phyloP scores from a whole-genome alignment of 2,113 vertebrate genomes.

The Pterocles burchelli region DNA sequence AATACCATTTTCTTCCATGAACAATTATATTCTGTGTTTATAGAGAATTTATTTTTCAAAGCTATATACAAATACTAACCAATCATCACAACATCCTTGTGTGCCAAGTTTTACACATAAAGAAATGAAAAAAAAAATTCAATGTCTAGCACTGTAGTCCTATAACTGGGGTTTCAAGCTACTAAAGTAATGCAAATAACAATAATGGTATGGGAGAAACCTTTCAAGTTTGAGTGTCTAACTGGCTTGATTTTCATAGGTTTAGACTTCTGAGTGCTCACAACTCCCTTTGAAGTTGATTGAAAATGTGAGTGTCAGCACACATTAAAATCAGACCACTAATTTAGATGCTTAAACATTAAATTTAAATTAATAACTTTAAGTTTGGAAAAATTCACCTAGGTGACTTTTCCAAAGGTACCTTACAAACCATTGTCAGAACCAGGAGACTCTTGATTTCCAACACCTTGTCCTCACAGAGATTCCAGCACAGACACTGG shows the following conservation, averaged over 20 bases:
- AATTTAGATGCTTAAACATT: slow-evolving; percentile 62
- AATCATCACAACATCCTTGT: background rate
- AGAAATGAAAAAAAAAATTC: background rate
- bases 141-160: background rate
- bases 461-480: background rate
- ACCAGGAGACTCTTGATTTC: background rate
- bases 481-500: background rate
- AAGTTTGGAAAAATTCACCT: slow-evolving; percentile 14
- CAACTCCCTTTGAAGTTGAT: slow-evolving; percentile 50
- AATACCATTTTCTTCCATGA: slow-evolving; percentile 21
- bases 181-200: slow-evolving; percentile 55
- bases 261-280: slow-evolving; percentile 65
- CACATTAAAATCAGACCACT: slow-evolving; percentile 66
- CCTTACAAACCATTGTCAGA: background rate
- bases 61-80: background rate
- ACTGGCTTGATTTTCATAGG: slow-evolving; percentile 65
- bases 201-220: slow-evolving; percentile 50
- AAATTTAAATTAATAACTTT: slow-evolving; percentile 27
- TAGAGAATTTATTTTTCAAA: background rate
- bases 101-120: background rate
- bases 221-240: slow-evolving; percentile 62
- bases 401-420: background rate
- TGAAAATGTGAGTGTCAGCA: slow-evolving; percentile 63
- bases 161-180: background rate
- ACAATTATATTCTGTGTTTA: background rate